Conservation (phyloP, 2,888 invertebrate species). For the Folsomia candida region DNA sequence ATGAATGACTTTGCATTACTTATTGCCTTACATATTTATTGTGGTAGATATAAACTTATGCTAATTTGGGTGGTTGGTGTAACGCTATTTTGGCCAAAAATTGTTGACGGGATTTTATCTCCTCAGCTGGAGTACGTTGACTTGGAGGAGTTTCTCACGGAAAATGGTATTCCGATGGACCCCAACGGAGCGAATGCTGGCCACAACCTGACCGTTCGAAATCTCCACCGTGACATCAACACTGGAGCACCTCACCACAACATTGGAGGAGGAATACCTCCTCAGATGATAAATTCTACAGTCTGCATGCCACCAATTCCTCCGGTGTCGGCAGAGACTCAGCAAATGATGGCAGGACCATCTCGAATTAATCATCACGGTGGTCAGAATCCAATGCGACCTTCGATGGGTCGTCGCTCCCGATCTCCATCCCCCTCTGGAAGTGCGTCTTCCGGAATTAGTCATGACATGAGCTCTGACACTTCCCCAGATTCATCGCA, state of each 20-base stretch:
- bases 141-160: slow-evolving; percentile 93
- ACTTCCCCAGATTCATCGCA: slow-evolving; percentile 31
- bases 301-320: slow-evolving; percentile 17
- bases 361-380: slow-evolving; percentile 55
- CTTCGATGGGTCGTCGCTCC: slow-evolving; percentile 25
- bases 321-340: slow-evolving; percentile 17
- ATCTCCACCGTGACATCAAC: neutral
- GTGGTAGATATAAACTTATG: too few relatives aligned
- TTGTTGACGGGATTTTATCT: neutral
- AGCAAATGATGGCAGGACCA: slow-evolving; percentile 54
- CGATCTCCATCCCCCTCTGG: slow-evolving; percentile 46
- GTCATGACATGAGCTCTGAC: slow-evolving; percentile 28
- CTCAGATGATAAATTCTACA: slow-evolving; percentile 17
- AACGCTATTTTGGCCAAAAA: neutral
- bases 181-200: slow-evolving; percentile 16
- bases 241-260: neutral
- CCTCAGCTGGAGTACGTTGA: slow-evolving; percentile 81
- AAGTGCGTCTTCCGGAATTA: slow-evolving; percentile 35
- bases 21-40: too few relatives aligned
- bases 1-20: too few relatives aligned
- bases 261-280: neutral
- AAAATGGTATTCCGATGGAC: slow-evolving; percentile 88
- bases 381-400: slow-evolving; percentile 67
- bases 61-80: too few relatives aligned
- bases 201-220: neutral